Conservation (phyloP, 64 coral and sea anemone genomes). For the Stichodactyla helianthus region DNA sequence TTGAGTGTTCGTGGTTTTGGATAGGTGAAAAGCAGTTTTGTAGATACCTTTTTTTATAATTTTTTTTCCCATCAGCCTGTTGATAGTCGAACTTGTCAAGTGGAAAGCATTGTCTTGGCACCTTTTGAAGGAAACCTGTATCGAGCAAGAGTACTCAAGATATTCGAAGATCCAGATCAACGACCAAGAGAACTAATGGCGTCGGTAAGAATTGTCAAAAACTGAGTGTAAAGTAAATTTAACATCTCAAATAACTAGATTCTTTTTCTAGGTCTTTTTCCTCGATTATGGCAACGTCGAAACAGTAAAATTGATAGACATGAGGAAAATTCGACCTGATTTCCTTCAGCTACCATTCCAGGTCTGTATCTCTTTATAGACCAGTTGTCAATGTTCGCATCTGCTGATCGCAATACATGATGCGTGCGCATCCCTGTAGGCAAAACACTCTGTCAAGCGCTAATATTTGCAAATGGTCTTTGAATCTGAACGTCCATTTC, state of each 20-base stretch:
- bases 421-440: too few species aligned
- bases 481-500: too few species aligned
- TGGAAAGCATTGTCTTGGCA: background rate
- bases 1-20: background rate
- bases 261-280: conserved; percentile 63
- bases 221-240: too few species aligned
- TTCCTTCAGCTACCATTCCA: conserved; percentile 72
- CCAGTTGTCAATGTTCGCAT: too few species aligned
- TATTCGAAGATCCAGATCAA: background rate
- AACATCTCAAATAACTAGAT: too few species aligned
- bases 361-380: conserved; percentile 3
- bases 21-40: background rate
- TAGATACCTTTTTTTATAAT: background rate
- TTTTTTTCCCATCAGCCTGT: background rate
- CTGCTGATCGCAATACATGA: too few species aligned
- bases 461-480: too few species aligned
- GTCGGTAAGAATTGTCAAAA: background rate
- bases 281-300: conserved; percentile 83
- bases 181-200: background rate
- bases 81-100: background rate
- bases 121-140: background rate
- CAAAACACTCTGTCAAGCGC: too few species aligned
- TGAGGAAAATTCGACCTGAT: conserved; percentile 55
- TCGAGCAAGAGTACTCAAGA: background rate
- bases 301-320: conserved; percentile 18